Conservation (phyloP, 2,888 invertebrate genomes). For the Smittia sp. region DNA sequence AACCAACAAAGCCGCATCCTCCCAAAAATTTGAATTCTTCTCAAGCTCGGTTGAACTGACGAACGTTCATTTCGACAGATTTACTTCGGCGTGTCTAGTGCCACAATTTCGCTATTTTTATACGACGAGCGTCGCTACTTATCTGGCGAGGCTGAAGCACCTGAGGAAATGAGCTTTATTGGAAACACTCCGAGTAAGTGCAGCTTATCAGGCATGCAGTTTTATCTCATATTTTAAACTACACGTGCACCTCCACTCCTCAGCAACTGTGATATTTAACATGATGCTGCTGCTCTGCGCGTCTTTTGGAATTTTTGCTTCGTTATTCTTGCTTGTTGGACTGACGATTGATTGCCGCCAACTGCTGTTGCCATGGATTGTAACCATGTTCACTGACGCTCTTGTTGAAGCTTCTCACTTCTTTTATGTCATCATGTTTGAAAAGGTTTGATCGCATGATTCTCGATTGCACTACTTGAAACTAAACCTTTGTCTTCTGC, state of each 20-base stretch:
- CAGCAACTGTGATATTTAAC: neutral
- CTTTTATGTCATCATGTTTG: neutral
- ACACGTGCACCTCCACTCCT: too few relatives aligned
- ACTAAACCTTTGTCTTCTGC: too few relatives aligned
- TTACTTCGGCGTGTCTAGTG: neutral
- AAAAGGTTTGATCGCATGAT: neutral
- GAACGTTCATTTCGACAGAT: neutral
- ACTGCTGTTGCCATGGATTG: neutral
- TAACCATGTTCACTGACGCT: neutral
- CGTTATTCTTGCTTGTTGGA: neutral
- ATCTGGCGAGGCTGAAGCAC: neutral
- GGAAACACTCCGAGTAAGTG: neutral
- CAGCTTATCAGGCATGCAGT: too few relatives aligned
- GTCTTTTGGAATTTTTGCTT: neutral
- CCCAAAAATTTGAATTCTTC: too few relatives aligned
- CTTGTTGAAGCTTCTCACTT: neutral
- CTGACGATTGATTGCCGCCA: neutral
- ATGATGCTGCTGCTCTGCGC: slow-evolving; percentile 3
- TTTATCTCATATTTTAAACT: too few relatives aligned
- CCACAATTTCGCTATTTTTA: neutral
- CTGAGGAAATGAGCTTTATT: slow-evolving; percentile 7
- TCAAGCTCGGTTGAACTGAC: too few relatives aligned
- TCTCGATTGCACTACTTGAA: neutral
- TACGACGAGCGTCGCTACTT: neutral
- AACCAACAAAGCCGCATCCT: too few relatives aligned